Evolutionary conservation across 2,797 vertebrate species (phyloP), one percentile per base, ranked within the genome.

Genomic region (Menidia menidia): DNA sequence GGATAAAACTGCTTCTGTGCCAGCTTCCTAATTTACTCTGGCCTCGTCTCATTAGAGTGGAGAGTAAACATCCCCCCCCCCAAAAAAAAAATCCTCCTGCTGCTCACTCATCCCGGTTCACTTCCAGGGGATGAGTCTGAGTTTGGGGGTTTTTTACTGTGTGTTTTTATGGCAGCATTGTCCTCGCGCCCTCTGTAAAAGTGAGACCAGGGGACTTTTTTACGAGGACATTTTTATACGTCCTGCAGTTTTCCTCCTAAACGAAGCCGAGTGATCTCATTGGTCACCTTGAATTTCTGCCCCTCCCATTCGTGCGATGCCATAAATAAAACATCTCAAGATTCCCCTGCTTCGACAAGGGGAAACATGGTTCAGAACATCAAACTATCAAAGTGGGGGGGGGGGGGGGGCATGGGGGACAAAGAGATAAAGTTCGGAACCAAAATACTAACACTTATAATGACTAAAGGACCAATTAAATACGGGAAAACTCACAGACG

Each of bases 191-290:
- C 78, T 79, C 78, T 19, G 25, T 9, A 10, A 48, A 81, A 75
- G 52, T 63, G 56, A 87, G 64, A 64, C 83, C 79, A 70, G 68
- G 71, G 71, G 81, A 80, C 67, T 74, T 80, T 73, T 70, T 77
- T 61, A 89, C 16, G 70, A 83, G 81, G 11, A 68, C 82, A 72
- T 86, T 81, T 88, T 89, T 87, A 87, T 84, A 62, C 31, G 60
- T 78, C 42, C 48, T 71, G 60, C 57, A 63, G 33, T 56, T 61
- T 59, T 58, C 71, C 65, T 33, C 55, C 14, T 11, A 48, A 64
- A 74, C 64, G 32, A 25, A 31, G 14, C 59, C 62, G 3, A 67
- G 69, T 15, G 43, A 71, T 80, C 71, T 80, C 63, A 88, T 88
- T 89, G 86, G 87, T 60, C 78, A 31, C 44, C 60, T 64, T 58